Percentiles rank a stretch among this genome's conserved stretches.
These are phyloP conservation scores for Dorcus parallelipipedus DNA, from an alignment of 2,888 invertebrate genomes.

Conservation along the genomic window DNA sequence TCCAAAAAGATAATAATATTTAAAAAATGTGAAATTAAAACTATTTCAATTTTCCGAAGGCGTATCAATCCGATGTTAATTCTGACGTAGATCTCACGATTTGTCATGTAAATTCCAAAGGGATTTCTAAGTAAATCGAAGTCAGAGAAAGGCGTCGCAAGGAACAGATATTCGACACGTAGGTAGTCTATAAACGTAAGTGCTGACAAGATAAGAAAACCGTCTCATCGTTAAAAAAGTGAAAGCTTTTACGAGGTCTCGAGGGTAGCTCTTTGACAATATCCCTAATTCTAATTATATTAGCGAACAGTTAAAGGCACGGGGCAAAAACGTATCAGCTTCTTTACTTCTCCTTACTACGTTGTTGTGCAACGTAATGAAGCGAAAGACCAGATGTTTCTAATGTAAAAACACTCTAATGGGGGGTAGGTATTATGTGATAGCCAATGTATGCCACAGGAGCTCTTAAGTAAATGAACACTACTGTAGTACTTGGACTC, in stretches of 20 bases:
- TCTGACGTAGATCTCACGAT: conserved; percentile 7
- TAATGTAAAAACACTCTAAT: conserved; percentile 7
- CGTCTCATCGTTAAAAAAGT: conserved; percentile 31
- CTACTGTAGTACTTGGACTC: too few species aligned
- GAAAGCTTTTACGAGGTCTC: conserved; percentile 33
- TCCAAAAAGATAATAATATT: too few species aligned
- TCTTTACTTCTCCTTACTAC: conserved; percentile 30
- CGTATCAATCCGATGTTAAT: conserved; percentile 1
- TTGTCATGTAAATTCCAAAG: conserved; percentile 10
- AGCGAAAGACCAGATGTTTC: conserved; percentile 35
- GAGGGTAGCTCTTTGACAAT: conserved; percentile 28
- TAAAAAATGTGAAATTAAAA: too few species aligned
- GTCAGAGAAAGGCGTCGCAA: not conserved
- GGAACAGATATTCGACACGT: conserved; percentile 25
- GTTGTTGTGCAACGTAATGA: conserved; percentile 30
- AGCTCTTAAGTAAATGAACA: too few species aligned
- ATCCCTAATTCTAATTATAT: conserved; percentile 36
- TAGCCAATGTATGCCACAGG: too few species aligned
- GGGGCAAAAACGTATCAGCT: conserved; percentile 33
- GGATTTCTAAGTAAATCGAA: conserved; percentile 20
- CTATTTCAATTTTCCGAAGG: too few species aligned
- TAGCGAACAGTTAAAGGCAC: conserved; percentile 32
- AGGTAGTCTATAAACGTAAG: conserved; percentile 30
- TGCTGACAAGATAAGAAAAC: conserved; percentile 32
- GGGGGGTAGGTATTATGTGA: too few species aligned